Conservation (phyloP, 2,888 invertebrate genomes). For the Tipula unca region DNA sequence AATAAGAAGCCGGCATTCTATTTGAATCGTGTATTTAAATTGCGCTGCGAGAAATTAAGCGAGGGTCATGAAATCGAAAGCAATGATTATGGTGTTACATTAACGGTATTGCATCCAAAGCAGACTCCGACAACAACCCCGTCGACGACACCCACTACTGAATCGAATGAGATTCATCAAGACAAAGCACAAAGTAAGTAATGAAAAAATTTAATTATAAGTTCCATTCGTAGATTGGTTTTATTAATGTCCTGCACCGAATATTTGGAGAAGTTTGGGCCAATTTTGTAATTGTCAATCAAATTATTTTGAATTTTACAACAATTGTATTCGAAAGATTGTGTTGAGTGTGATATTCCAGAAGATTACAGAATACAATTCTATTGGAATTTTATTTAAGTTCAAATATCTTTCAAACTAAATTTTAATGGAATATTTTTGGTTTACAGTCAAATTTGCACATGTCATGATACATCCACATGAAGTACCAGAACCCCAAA, state of each 20-base stretch:
- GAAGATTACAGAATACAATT: too few relatives aligned
- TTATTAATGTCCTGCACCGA: too few relatives aligned
- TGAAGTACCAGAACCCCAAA: slow-evolving; percentile 39
- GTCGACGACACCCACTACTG: slow-evolving; percentile 49
- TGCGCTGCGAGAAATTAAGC: slow-evolving; percentile 89
- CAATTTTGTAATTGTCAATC: too few relatives aligned
- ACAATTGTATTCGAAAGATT: too few relatives aligned
- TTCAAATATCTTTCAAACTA: too few relatives aligned
- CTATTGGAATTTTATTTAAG: too few relatives aligned
- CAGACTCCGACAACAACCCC: slow-evolving; percentile 48
- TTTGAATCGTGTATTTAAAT: slow-evolving; percentile 87
- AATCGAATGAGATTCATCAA: not conserved
- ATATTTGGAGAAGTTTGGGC: too few relatives aligned
- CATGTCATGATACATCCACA: slow-evolving; percentile 39
- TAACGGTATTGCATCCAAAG: slow-evolving; percentile 81
- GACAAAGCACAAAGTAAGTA: slow-evolving; percentile 14
- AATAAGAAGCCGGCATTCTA: slow-evolving; percentile 95
- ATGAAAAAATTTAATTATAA: too few relatives aligned
- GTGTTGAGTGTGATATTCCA: too few relatives aligned
- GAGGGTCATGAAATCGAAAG: slow-evolving; percentile 88
- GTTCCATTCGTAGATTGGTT: not conserved
- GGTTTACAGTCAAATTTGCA: slow-evolving; percentile 39
- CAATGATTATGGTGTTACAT: slow-evolving; percentile 89
- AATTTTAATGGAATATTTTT: too few relatives aligned
- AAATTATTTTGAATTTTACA: too few relatives aligned